Base-by-base conservation (phyloP, 1,140 invertebrate species). In the Drosophila melanica region DNA sequence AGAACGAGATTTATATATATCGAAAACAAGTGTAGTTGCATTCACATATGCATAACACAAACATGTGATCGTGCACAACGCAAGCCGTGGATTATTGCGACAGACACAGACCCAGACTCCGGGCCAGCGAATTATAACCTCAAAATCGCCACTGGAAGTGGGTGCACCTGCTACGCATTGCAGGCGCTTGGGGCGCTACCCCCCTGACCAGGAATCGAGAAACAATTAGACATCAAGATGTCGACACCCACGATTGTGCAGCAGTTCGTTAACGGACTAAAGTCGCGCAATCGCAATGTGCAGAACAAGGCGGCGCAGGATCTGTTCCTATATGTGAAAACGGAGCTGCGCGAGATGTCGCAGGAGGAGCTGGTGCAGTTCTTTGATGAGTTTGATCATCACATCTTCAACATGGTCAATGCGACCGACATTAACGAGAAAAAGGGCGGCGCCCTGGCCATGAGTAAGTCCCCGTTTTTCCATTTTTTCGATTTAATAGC, bases 401-500 rank as follows among this genome's bases (percentile, higher is more conserved):
- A 98, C 81, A 98, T 99, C 68, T 98, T 97, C 92, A 97, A 98
- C 91, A 98, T 99, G 97, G 97, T 99, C 2, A 98, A 97, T 4
- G 97, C 96, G 71, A 95, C 95, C 27, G 98, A 99, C 92, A 95
- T 97, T 14, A 97, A 97, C 93, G 98, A 99, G 90, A 98, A 98
- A 86, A 99, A 99, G 92, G 98, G 98, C 48, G 98, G 97, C 51
- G 98, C 99, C 68, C 92, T 99, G 20, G 98, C 98, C 18, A 99
- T 99, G 90, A 96, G 97, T 97, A 92, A 93, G 92, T 93, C 45
- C 14, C n/a, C 16, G 12, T 44, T 44, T 1, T 4, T 8, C 5
- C 14, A 11, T 18, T 0, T 5, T 14, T 20, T 5, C 1, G 8
- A 12, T 18, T 14, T 3, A 4, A 8, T 3, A 23, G 20, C 16